A percentile compares a stretch with the other conserved stretches of the same genome.
These are phyloP conservation scores for Phylloscopus whistleri DNA, from an alignment of 2,113 vertebrate genomes.

Conservation along the genomic window DNA sequence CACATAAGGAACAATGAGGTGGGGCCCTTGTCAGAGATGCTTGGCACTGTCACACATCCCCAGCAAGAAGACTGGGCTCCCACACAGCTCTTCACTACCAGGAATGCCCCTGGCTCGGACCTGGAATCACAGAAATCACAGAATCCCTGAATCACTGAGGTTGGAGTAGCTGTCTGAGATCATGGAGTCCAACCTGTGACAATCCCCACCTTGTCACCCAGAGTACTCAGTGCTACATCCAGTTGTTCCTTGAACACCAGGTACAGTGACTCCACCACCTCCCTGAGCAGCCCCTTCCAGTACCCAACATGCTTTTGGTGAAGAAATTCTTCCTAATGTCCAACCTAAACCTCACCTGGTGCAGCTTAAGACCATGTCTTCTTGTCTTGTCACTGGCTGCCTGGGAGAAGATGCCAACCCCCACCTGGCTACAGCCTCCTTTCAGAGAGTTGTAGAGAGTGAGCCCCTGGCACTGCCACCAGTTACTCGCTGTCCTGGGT, in stretches of 20 bases:
- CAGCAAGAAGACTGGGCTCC: not conserved
- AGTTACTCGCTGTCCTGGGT: accelerated
- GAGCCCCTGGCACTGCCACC: not conserved
- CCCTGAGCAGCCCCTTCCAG: not conserved
- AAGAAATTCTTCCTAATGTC: not conserved
- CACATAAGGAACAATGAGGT: not conserved
- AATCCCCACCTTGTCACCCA: not conserved
- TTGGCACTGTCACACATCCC: not conserved
- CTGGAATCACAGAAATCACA: not conserved
- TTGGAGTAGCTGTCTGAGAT: not conserved
- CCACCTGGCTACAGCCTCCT: not conserved
- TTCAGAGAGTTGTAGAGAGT: not conserved
- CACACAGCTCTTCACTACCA: not conserved
- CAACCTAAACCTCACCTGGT: not conserved
- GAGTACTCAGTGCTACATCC: not conserved
- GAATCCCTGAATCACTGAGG: not conserved
- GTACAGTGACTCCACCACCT: not conserved
- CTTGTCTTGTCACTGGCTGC: not conserved
- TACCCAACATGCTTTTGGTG: not conserved
- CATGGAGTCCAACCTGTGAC: not conserved
- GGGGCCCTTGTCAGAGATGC: not conserved
- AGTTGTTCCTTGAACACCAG: not conserved
- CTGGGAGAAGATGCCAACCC: not conserved
- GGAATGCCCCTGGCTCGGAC: not conserved
- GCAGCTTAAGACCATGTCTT: not conserved